A percentile compares a stretch with the other conserved stretches of the same genome.
These are phyloP conservation scores for Pipistrellus nathusii DNA, from an alignment of 2,797 vertebrate species.

Conservation along the genomic window DNA sequence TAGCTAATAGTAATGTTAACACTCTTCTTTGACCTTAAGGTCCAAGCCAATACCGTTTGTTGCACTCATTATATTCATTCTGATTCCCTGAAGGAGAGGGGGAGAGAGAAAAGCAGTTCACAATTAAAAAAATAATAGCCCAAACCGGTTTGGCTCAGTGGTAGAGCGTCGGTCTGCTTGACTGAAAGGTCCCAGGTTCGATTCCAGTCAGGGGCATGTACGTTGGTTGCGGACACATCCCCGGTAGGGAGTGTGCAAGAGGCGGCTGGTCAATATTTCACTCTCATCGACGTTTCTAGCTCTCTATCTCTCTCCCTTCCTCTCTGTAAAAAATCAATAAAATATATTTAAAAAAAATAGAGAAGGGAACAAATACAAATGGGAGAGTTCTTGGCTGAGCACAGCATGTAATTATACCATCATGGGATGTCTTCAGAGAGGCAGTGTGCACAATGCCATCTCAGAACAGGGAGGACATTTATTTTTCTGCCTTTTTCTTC, in stretches of 20 bases:
- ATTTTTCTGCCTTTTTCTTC: not conserved
- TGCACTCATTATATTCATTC: not conserved
- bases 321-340: no score
- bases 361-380: not conserved
- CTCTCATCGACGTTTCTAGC: no score
- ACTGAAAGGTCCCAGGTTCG: no score
- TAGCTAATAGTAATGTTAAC: not conserved
- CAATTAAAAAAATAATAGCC: not conserved
- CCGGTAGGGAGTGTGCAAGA: no score
- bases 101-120: not conserved
- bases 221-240: no score
- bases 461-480: not conserved
- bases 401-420: rapidly evolving
- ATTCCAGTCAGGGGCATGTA: no score
- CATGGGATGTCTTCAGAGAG: not conserved
- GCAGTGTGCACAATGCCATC: not conserved
- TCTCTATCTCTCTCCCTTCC: no score
- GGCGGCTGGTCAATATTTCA: no score
- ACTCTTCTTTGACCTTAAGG: not conserved
- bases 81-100: not conserved
- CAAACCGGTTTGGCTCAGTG: no score
- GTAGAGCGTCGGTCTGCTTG: no score
- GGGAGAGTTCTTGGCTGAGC: not conserved
- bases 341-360: not conserved
- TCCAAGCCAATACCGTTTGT: not conserved